Evolutionary conservation across 1,140 invertebrate genomes (phyloP), one percentile per base, ranked within the genome.

Genomic region (Drosophila sechellia): DNA sequence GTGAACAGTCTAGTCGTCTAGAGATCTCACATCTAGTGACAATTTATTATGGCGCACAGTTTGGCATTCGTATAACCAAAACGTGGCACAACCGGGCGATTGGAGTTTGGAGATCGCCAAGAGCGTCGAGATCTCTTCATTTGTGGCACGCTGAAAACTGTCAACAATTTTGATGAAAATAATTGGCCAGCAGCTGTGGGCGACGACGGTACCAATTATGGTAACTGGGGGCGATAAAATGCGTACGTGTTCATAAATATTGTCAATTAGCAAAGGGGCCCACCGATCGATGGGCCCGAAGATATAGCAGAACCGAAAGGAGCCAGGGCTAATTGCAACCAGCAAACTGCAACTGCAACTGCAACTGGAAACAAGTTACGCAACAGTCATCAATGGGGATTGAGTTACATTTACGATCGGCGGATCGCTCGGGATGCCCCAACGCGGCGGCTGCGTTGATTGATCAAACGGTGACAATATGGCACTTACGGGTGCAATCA

Each of bases 221-320:
- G 75, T 34, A 15, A 64, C 63, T 53, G 73, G 76, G 71, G 79
- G 84, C 84, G 84, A 89, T 81, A 87, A 84, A 89, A 89, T 87
- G 87, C 60, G 81, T 90, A 90, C 86, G 87, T 90, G 87, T 90
- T 90, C 87, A 90, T 90, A 90, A 90, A 90, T 90, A 90, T 87
- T 90, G 87, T 90, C 87, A 90, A 90, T 90, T 90, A 90, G 84
- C 69, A 64, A 78, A 63, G 61, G 65, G 50, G 35, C 43, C 54
- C 71, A 74, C 46, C 65, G 77, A 61, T 54, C 73, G 61, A 66
- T 59, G 75, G 48, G 72, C 79, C 79, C 65, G 42, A 77, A 42
- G 54, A 42, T 59, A 27, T 39, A 42, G 15, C 55, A 49, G 75
- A 77, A 56, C 27, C 60, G 57, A 56, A 40, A 55, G 49, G 40